Evolutionary conservation across 2,797 vertebrate species (phyloP), one percentile per base, ranked within the genome.

Genomic region (Cirrhinus molitorella): DNA sequence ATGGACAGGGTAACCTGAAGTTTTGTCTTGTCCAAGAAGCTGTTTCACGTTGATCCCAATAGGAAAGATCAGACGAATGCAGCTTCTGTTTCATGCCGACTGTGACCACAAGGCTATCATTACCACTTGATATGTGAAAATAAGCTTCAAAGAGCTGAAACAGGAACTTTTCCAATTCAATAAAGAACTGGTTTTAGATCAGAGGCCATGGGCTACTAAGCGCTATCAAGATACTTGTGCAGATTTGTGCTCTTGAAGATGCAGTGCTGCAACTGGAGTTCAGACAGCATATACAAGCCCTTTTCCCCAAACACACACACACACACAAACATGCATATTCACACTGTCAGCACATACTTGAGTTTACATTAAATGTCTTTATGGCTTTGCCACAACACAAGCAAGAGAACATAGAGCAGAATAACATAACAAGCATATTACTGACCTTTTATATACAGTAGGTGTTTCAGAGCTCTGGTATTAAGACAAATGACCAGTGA

Each of bases 231-330:
- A 43, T 19, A 23, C 17, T 5, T 57, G 28, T 74, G 72, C 19
- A 37, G 21, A 37, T 51, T 57, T 74, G 2, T 59, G 51, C 34
- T 57, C 21, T 57, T 57, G 37, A 40, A 75, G 21, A 37, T 23
- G 70, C 23, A 9, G 25, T 63, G 43, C 21, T 82, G 68, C 55
- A 66, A 7, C 59, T 17, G 25, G 25, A 63, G 25, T 57, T 53
- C 28, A 63, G 47, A 63, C 34, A 31, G 17, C 23, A 43, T 10
- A 12, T 53, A 28, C 49, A 71, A 80, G 77, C 70, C 19, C 70
- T 85, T 74, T 75, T 75, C 13, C 16, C 49, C 25, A 71, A 77
- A 76, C 84, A 65, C 23, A 51, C 13, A n/a, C 25, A 71, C 71
- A 76, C 84, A 65, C 23, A 14, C 51, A 28, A 28, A 61, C 25